phyloP scores from a whole-genome alignment of 2,797 vertebrate genomes.

The Siniperca obscura region DNA sequence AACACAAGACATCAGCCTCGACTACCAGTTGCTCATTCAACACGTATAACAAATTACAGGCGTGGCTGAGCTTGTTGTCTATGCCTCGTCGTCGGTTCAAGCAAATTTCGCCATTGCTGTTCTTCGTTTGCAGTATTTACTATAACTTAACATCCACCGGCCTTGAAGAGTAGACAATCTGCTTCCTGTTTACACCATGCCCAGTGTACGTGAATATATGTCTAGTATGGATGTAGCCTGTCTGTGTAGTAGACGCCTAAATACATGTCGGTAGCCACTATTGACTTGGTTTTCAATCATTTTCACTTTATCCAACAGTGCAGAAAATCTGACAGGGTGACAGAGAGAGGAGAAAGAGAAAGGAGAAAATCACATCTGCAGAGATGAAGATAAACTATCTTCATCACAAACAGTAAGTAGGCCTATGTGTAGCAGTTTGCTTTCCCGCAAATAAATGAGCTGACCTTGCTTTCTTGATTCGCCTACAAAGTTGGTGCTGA shows the following conservation, averaged over 20 bases:
- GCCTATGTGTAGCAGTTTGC: not conserved
- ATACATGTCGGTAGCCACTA: not conserved
- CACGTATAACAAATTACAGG: too few relatives aligned
- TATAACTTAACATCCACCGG: too few relatives aligned
- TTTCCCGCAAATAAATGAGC: not conserved
- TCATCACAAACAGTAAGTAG: constrained; percentile 2
- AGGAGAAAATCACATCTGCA: constrained; percentile 10
- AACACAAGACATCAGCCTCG: too few relatives aligned
- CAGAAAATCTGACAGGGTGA: constrained; percentile 21
- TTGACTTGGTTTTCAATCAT: constrained; percentile 25
- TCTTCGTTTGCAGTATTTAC: too few relatives aligned
- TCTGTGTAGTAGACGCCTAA: not conserved
- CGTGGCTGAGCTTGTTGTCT: too few relatives aligned
- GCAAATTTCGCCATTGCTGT: too few relatives aligned
- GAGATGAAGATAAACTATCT: constrained; percentile 22
- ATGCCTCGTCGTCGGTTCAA: too few relatives aligned
- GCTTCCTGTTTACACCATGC: too few relatives aligned
- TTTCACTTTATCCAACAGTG: constrained; percentile 27
- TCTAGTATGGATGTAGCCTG: too few relatives aligned
- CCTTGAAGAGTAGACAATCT: too few relatives aligned
- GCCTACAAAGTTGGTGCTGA: constrained; percentile 9
- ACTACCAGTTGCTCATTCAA: too few relatives aligned
- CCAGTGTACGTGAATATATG: too few relatives aligned
- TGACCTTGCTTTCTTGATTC: constrained; percentile 30
- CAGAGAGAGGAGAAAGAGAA: not conserved